Base-by-base conservation (phyloP, 1,140 invertebrate species). In the Artemia franciscana region DNA sequence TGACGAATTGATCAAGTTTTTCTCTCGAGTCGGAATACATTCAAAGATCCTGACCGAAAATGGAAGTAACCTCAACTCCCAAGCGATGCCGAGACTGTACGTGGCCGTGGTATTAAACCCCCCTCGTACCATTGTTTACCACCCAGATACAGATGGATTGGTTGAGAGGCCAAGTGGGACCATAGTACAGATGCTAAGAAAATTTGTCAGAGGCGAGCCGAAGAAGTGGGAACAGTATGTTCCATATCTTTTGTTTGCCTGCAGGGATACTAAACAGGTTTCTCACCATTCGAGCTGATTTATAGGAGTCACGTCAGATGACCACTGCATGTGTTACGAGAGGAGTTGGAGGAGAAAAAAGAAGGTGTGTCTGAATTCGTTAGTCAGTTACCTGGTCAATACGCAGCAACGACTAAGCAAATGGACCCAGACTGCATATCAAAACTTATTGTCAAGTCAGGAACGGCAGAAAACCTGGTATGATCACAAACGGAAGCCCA, bases 151-250 rank as follows among this genome's bases (percentile, higher is more conserved):
- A 23, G 59, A 66, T 62, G 69, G 68, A 0, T 59, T 61, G 51
- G 66, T 67, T 5, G 67, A 70, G 62, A 51, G 67, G 21, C 65
- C 67, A 18, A 71, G 69, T 60, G 25, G 63, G 18, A 70, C 71
- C 15, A 51, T 70, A 1, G 21, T 60, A 24, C 56, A 66, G 9
- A 66, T 66, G 66, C 60, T 70, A n/a, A 57, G 63, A 4, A 39
- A 63, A 3, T 66, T 60, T 25, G 24, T 30, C 25, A n/a, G 18
- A 18, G n/a, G 51, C 21, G 26, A 39, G 15, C 58, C 24, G 23
- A 24, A 0, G 15, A 12, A 23, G 7, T 63, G 62, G 58, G 62
- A 63, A 18, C n/a, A 57, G 7, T 60, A 18, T 24, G 18, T 60
- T 25, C 59, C 59, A 5, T 24, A 26, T 7, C 24, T 60, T 7